Evolutionary conservation across 2,888 invertebrate genomes (phyloP).

Genomic region (Ryuthela nishihirai): DNA sequence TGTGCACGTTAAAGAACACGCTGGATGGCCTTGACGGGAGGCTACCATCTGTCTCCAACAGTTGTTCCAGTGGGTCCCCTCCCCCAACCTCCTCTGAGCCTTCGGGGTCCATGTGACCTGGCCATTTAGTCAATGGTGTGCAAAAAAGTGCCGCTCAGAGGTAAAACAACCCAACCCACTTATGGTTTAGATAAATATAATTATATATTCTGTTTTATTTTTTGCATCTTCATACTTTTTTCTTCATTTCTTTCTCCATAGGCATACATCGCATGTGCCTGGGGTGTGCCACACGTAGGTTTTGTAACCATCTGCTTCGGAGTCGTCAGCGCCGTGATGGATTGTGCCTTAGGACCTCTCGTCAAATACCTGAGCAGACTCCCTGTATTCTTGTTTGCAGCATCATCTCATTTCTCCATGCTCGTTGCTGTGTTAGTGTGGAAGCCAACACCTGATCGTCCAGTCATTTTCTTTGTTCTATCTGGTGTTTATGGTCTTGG

Average conservation of each 20-base stretch:
- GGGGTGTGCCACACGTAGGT: conserved; percentile 87
- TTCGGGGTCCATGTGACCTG: too few species aligned
- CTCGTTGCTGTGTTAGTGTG: conserved; percentile 77
- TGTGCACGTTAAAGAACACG: too few species aligned
- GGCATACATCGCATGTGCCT: conserved; percentile 83
- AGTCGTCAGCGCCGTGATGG: conserved; percentile 86
- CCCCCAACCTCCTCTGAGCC: too few species aligned
- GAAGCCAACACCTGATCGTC: conserved; percentile 76
- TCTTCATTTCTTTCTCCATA: conserved; percentile 55
- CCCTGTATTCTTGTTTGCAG: conserved; percentile 73
- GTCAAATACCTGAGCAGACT: conserved; percentile 89
- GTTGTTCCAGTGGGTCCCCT: too few species aligned
- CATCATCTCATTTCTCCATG: conserved; percentile 69
- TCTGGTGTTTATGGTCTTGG: conserved; percentile 92
- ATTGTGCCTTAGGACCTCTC: conserved; percentile 81
- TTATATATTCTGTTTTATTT: too few species aligned
- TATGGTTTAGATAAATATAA: too few species aligned
- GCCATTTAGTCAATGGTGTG: too few species aligned
- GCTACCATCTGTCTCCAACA: too few species aligned
- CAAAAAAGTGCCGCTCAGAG: too few species aligned
- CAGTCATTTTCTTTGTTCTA: conserved; percentile 78
- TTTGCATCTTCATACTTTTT: too few species aligned
- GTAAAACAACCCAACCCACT: too few species aligned
- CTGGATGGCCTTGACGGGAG: too few species aligned
- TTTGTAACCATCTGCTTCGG: conserved; percentile 98